Conservation (phyloP, 2,797 vertebrate species). For the Malurus splendens region DNA sequence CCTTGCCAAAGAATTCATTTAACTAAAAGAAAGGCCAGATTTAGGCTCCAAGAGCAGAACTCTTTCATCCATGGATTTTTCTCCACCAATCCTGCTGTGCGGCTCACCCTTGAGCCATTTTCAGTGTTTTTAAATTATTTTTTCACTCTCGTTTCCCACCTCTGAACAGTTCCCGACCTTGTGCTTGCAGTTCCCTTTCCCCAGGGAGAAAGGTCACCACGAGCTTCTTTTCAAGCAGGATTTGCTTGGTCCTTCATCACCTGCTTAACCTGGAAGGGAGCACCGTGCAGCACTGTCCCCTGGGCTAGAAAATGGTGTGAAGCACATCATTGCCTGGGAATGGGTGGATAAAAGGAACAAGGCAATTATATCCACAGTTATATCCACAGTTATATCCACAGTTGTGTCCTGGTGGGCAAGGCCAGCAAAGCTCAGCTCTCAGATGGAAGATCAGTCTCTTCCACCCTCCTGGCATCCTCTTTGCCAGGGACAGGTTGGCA, state of each 20-base stretch:
- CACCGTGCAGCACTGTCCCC: fast-evolving
- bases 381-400: too few relatives aligned
- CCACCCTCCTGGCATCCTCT: too few relatives aligned
- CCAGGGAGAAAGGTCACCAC: neutral
- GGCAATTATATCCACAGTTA: too few relatives aligned
- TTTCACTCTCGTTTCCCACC: neutral
- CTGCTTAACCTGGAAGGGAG: neutral
- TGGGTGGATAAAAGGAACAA: fast-evolving
- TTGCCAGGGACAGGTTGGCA: neutral
- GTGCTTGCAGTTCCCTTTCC: neutral
- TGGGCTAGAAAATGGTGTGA: neutral
- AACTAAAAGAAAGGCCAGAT: neutral
- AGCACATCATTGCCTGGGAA: neutral
- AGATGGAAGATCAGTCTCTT: too few relatives aligned
- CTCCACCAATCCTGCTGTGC: neutral
- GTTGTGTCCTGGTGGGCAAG: too few relatives aligned
- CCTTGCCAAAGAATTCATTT: neutral
- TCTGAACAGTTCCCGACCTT: neutral
- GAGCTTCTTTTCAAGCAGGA: neutral
- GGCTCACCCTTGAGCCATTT: neutral
- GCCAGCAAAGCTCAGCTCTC: too few relatives aligned
- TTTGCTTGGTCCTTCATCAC: neutral
- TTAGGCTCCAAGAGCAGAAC: neutral
- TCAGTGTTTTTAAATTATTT: neutral
- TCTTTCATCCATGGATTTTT: neutral